Conservation (phyloP, 2,797 vertebrate species). For the Rhabdomys pumilio region DNA sequence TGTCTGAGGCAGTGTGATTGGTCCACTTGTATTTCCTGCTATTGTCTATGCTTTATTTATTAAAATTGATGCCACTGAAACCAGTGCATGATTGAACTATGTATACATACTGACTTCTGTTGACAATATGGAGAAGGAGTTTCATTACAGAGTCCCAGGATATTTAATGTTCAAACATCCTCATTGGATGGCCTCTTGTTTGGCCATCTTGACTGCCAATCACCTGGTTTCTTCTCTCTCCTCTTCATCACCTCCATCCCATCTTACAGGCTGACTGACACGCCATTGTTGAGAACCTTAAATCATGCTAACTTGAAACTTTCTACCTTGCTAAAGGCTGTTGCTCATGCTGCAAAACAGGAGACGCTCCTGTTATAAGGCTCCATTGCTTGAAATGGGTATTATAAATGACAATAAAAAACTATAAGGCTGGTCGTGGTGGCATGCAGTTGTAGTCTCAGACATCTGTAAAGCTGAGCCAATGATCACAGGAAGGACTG, state of each 20-base stretch:
- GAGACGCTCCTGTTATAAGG: neutral
- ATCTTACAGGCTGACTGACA: neutral
- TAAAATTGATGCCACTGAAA: conserved; percentile 42
- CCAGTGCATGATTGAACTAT: neutral
- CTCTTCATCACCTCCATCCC: neutral
- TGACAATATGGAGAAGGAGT: neutral
- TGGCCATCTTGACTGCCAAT: conserved; percentile 9
- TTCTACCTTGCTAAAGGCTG: neutral
- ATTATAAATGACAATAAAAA: neutral
- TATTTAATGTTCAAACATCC: neutral
- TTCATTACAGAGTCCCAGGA: neutral
- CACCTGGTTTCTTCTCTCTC: neutral
- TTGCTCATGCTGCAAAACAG: neutral
- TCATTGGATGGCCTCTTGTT: neutral
- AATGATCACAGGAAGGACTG: neutral
- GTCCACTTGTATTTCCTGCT: neutral
- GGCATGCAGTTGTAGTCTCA: neutral
- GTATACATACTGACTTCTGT: neutral
- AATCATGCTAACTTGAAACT: conserved; percentile 8
- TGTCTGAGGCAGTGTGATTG: neutral
- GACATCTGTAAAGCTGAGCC: neutral
- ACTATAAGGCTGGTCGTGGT: neutral
- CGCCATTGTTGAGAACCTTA: neutral
- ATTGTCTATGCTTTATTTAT: conserved; percentile 3
- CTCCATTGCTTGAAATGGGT: neutral